A percentile compares a stretch with the other conserved stretches of the same genome.
Evolutionary conservation across 2,113 vertebrate species (phyloP).

Genomic region (Corvus cornix): DNA sequence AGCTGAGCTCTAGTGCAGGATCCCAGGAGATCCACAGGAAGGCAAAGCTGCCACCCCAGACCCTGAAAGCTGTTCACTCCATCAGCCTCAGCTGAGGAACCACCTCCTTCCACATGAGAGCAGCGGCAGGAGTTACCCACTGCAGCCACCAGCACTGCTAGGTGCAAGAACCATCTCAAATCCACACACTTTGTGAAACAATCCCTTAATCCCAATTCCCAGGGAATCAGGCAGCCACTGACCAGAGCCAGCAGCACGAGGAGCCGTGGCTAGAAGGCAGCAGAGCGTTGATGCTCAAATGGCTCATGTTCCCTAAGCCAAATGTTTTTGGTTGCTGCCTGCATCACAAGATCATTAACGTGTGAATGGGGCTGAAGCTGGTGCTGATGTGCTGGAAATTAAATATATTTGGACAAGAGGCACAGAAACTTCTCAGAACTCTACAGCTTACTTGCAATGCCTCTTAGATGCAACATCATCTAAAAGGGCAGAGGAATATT

Average conservation of each 20-base stretch:
- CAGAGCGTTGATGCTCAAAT: background rate
- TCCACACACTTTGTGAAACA: background rate
- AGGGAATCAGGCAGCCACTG: background rate
- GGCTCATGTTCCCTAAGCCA: background rate
- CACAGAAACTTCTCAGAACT: background rate
- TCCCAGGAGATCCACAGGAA: background rate
- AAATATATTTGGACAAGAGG: background rate
- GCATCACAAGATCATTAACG: background rate
- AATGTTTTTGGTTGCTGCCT: background rate
- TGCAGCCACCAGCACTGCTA: background rate
- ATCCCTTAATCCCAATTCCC: background rate
- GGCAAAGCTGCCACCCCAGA: background rate
- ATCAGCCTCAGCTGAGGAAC: background rate
- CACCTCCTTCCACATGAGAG: background rate
- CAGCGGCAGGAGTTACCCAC: background rate
- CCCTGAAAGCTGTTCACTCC: background rate
- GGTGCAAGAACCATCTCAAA: background rate
- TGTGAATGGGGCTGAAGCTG: background rate
- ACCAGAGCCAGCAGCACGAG: background rate
- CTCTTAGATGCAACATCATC: background rate
- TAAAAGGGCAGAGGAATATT: background rate
- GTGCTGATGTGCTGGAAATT: background rate
- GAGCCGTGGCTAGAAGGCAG: fast-evolving
- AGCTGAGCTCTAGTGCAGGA: background rate
- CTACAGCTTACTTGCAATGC: background rate